Base-by-base conservation (phyloP, 2,797 vertebrate genomes). In the Galago senegalensis region DNA sequence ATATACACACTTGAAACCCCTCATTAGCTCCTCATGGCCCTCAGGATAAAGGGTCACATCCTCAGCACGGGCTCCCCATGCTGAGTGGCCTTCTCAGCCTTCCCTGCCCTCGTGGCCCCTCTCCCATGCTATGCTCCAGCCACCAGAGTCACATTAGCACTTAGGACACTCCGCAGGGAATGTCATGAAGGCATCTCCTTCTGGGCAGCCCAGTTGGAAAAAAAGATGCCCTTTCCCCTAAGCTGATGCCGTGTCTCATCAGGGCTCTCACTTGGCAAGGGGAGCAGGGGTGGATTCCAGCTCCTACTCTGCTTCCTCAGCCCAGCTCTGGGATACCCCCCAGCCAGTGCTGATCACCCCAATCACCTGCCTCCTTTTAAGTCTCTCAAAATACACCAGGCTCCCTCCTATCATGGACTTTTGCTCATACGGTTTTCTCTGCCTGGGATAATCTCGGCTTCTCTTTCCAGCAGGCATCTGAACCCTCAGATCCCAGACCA, bases 1-100 rank as follows among this genome's bases (percentile, higher is more conserved):
- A 91, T 67, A 65, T 34, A 89, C 31, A 65, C 43, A 53, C 65
- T 86, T 37, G 87, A 67, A 95, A 40, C 27, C 53, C 53, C 86
- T 95, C 86, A 65, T 70, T 81, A 69, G 83, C 37, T 91, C 86
- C 65, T 85, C 61, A 0, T 56, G 76, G 23, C 73, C 53, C 46
- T 81, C 56, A 7, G 27, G 46, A 86, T 49, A 80, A 95, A 91
- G 75, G 63, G 31, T 46, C 63, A 43, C 21, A 20, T 37, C 58
- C 72, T 86, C 49, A 79, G 21, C 40, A 14, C 2, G 8, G 29
- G 12, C 34, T 87, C 25, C 27, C 46, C 37, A n/a, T 23, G n/a
- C 61, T 63, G 9, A 40, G 16, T 18, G 29, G 21, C 77, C 79
- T 40, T 29, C 82, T 29, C 25, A 94, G 37, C 3, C 31, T 63